Evolutionary conservation across 1,140 invertebrate genomes (phyloP).

Genomic region (Drosophila pallidifrons): DNA sequence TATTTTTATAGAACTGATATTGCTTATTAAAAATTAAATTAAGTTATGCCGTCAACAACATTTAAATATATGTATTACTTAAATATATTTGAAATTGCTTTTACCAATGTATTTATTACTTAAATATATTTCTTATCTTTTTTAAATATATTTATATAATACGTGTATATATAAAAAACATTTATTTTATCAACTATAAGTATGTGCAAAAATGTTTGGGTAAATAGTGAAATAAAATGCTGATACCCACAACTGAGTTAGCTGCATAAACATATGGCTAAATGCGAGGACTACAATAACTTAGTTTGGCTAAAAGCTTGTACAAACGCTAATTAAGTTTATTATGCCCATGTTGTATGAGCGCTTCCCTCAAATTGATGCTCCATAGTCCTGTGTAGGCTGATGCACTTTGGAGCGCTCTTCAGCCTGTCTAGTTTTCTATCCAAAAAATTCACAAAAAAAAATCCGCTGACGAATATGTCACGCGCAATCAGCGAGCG

Average conservation of each 20-base stretch:
- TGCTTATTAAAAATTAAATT: too few relatives aligned
- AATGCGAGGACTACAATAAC: slow-evolving; percentile 61
- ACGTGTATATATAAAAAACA: too few relatives aligned
- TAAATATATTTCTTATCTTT: background rate
- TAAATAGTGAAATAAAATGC: background rate
- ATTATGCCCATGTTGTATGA: slow-evolving; percentile 32
- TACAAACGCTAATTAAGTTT: slow-evolving; percentile 75
- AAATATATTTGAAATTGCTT: too few relatives aligned
- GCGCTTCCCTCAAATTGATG: slow-evolving; percentile 62
- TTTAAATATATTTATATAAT: background rate
- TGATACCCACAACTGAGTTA: background rate
- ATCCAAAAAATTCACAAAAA: slow-evolving; percentile 46
- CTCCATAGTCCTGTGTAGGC: slow-evolving; percentile 9
- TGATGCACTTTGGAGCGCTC: slow-evolving; percentile 12
- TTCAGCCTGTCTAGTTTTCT: slow-evolving; percentile 19
- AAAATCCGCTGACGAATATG: slow-evolving; percentile 76
- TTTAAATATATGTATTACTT: too few relatives aligned
- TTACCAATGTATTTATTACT: too few relatives aligned
- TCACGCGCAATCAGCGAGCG: slow-evolving; percentile 69
- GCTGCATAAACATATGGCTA: slow-evolving; percentile 15
- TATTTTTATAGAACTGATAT: too few relatives aligned
- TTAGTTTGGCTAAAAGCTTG: slow-evolving; percentile 78
- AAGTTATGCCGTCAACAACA: too few relatives aligned
- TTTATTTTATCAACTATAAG: background rate
- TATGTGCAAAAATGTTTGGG: background rate